A percentile compares a stretch with the other conserved stretches of the same genome.
phyloP scores from a whole-genome alignment of 2,113 vertebrate species.

The Pterocles gutturalis region DNA sequence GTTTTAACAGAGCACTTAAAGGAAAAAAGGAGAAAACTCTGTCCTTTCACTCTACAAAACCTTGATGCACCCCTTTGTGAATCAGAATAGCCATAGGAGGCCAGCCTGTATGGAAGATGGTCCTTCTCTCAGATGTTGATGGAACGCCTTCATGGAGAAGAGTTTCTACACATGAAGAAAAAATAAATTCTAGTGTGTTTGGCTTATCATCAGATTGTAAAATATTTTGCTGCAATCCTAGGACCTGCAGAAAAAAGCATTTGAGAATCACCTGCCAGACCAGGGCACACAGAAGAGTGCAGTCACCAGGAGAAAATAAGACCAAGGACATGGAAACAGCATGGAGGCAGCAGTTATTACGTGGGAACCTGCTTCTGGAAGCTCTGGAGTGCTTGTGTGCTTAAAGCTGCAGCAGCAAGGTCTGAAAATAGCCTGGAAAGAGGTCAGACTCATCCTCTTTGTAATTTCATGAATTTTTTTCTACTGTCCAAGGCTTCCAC shows the following conservation, averaged over 20 bases:
- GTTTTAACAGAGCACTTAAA: neutral
- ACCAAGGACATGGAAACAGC: neutral
- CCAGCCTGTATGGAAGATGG: neutral
- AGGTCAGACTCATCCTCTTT: neutral
- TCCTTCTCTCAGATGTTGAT: neutral
- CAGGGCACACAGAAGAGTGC: neutral
- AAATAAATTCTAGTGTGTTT: neutral
- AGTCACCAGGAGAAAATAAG: neutral
- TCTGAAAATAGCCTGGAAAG: neutral
- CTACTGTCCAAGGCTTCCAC: neutral
- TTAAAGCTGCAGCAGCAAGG: neutral
- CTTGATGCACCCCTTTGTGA: neutral
- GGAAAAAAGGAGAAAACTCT: neutral
- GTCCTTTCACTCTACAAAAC: neutral
- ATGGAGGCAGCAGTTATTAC: neutral
- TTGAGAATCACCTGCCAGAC: neutral
- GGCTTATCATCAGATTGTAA: neutral
- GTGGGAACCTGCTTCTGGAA: neutral
- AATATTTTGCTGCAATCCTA: neutral
- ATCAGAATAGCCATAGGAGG: neutral
- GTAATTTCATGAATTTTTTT: neutral
- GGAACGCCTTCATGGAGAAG: neutral
- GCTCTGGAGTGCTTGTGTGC: neutral
- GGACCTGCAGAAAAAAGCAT: neutral
- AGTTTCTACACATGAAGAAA: neutral